phyloP scores from a whole-genome alignment of 2,797 vertebrate genomes.

The Diceros bicornis region DNA sequence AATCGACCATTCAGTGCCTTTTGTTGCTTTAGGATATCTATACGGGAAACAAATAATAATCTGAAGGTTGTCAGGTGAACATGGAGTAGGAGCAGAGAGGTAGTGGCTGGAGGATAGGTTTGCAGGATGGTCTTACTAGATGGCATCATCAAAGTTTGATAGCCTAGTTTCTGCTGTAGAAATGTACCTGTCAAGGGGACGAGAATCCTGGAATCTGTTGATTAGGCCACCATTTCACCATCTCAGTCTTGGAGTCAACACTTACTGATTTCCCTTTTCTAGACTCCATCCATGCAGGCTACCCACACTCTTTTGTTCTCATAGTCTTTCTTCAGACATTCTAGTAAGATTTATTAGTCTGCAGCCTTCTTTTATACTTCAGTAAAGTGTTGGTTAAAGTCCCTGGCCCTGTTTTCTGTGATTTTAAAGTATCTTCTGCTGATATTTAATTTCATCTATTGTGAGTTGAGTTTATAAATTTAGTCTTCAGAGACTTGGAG shows the following conservation, averaged over 20 bases:
- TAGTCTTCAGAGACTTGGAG: conserved; percentile 1
- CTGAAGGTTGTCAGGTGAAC: neutral
- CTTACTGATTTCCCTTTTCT: neutral
- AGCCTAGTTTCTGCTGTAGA: neutral
- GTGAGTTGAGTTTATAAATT: conserved; percentile 48
- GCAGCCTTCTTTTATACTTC: conserved; percentile 4
- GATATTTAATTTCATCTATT: neutral
- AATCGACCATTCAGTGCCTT: neutral
- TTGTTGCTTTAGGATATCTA: neutral
- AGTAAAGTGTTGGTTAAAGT: conserved; percentile 36
- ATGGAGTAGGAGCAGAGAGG: conserved; percentile 15
- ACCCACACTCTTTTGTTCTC: neutral
- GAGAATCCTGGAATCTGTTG: neutral
- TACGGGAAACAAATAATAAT: neutral
- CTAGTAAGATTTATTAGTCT: neutral
- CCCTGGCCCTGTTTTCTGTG: neutral
- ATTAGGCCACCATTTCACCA: neutral
- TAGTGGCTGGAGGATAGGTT: neutral
- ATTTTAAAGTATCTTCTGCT: conserved; percentile 19
- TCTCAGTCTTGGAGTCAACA: neutral
- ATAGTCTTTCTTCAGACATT: neutral
- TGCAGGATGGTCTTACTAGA: neutral
- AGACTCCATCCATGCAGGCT: neutral
- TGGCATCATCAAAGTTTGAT: neutral
- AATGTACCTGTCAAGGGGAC: neutral